A percentile compares a stretch with the other conserved stretches of the same genome.
These are phyloP conservation scores for Xestia ashworthii DNA, from an alignment of 2,888 invertebrate genomes.

Conservation along the genomic window DNA sequence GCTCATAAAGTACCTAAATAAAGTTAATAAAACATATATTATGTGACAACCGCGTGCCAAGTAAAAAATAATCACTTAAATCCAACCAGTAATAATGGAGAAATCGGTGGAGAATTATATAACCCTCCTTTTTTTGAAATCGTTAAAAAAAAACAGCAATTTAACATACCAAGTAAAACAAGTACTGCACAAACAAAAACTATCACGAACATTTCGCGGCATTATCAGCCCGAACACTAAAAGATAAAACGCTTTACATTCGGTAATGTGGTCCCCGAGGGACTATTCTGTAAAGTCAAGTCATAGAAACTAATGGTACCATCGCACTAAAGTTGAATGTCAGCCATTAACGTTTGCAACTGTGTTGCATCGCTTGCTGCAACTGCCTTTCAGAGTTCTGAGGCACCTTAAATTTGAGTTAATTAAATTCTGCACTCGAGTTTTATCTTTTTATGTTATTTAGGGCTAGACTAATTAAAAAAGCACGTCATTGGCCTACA, in stretches of 20 bases:
- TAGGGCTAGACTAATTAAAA: background rate
- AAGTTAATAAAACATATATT: too few species aligned
- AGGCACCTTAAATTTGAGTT: slow-evolving; percentile 29
- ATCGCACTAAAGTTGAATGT: slow-evolving; percentile 56
- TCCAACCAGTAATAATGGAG: too few species aligned
- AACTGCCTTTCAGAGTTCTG: slow-evolving; percentile 29
- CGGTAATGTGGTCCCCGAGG: slow-evolving; percentile 47
- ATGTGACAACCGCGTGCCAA: too few species aligned
- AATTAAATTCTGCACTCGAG: slow-evolving; percentile 39
- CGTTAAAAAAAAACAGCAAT: background rate
- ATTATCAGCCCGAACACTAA: slow-evolving; percentile 31
- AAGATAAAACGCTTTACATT: slow-evolving; percentile 61
- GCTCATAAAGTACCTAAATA: too few species aligned
- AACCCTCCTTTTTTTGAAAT: too few species aligned
- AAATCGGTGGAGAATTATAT: too few species aligned
- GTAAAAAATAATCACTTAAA: too few species aligned
- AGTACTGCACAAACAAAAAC: slow-evolving; percentile 23
- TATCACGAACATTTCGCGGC: slow-evolving; percentile 8
- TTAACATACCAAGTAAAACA: background rate
- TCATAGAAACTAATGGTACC: slow-evolving; percentile 58
- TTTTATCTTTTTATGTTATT: slow-evolving; percentile 18
- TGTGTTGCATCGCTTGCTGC: slow-evolving; percentile 50
- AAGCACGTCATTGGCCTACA: background rate
- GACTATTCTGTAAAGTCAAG: slow-evolving; percentile 51
- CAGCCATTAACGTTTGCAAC: slow-evolving; percentile 58